Evolutionary conservation across 2,113 vertebrate genomes (phyloP).

Genomic region (Erinaceus europaeus): DNA sequence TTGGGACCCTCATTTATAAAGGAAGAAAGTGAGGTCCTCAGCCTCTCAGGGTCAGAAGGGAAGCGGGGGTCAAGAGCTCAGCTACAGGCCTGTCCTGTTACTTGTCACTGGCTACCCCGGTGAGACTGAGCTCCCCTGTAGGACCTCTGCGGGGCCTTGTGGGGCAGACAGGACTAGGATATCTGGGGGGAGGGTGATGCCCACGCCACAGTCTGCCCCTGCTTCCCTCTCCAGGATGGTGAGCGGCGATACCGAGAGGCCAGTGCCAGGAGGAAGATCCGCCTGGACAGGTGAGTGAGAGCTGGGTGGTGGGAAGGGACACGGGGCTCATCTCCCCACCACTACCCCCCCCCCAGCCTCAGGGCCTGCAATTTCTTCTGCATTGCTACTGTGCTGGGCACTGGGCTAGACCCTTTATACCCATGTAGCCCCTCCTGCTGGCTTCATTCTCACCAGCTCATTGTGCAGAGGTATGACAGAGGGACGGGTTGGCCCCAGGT

Average conservation of each 20-base stretch:
- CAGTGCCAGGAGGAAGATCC: constrained; percentile 93
- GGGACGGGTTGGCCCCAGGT: not conserved
- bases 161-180: constrained; percentile 65
- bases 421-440: rapidly evolving
- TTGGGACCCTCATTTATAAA: not conserved
- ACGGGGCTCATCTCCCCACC: not conserved
- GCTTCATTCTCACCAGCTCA: too few species aligned
- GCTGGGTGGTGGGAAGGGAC: not conserved
- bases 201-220: not conserved
- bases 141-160: constrained; percentile 38
- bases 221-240: constrained; percentile 86
- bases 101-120: not conserved
- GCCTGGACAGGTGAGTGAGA: constrained; percentile 89
- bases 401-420: not conserved
- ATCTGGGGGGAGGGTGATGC: constrained; percentile 61
- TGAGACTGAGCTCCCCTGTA: not conserved
- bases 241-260: constrained; percentile 93
- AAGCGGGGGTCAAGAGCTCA: not conserved
- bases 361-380: not conserved
- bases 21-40: not conserved
- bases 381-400: not conserved
- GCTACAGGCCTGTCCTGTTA: rapidly evolving
- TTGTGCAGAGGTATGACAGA: rapidly evolving
- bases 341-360: rapidly evolving
- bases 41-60: not conserved